Base-by-base conservation (phyloP, 2,888 invertebrate species). In the Microctonus hyperodae region DNA sequence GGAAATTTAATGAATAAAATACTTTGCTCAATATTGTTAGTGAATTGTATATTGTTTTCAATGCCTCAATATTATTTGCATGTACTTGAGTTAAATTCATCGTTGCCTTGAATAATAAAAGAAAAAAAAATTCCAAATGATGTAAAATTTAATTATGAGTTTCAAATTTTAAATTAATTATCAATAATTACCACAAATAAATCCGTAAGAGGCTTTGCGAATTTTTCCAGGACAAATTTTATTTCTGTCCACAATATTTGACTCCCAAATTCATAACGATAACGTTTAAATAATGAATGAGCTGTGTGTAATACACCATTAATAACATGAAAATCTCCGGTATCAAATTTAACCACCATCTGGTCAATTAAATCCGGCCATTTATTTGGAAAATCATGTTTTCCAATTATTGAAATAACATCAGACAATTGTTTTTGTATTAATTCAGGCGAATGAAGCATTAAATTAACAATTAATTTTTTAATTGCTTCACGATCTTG, bases 201-300 rank as follows among this genome's bases (percentile, higher is more conserved):
- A 82, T 96, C 93, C 0, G 98, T 98, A 44, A 99, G 88, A 0
- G 98, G 96, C 76, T 94, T 91, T 0, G 98, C 97, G 85, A 99
- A 93, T 76, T 92, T 92, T 68, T 96, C 95, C 73, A 99, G 85
- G 0, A 99, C 98, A 85, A 94, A 93, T 83, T 97, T 97, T 70
- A 99, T 98, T 86, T 99, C 99, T 61, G 90, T 90, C 98, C 98
- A 99, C 2, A 99, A 87, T 68, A 90, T 89, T 81, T 98, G 93
- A 0, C 97, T 97, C 83, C 97, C 97, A 83, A 97, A 96, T 85
- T 98, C 98, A 79, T 92, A 95, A 59, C 98, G 89, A 85, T 99
- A 98, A 74, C 95, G 90, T 83, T 97, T 96, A 86, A 99, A 98
- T 1, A 99, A 86, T 0, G 98, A 98, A 85, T 99, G 97, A 0